These are phyloP conservation scores for Strix uralensis DNA, from an alignment of 2,113 vertebrate species.

Conservation along the genomic window DNA sequence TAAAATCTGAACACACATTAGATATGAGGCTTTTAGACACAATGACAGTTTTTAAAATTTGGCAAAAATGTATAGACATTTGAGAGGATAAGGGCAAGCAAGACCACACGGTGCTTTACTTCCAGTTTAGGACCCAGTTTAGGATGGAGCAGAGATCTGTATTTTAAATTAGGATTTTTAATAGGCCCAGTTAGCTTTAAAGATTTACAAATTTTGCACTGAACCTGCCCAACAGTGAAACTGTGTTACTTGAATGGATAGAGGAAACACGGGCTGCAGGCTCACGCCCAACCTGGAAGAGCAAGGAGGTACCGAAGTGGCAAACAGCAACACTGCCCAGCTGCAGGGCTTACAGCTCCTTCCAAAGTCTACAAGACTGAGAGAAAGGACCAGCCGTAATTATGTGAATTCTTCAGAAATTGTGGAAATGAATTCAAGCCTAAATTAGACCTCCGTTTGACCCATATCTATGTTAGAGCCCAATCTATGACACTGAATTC, in stretches of 20 bases:
- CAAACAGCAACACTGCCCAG: background rate
- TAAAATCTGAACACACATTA: background rate
- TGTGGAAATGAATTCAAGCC: background rate
- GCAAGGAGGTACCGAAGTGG: background rate
- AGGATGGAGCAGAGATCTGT: background rate
- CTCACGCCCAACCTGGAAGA: background rate
- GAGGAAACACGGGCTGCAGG: background rate
- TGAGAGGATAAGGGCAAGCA: background rate
- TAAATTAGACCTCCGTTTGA: background rate
- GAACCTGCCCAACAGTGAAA: background rate
- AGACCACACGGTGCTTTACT: rapidly evolving
- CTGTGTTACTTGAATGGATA: background rate
- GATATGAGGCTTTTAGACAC: background rate
- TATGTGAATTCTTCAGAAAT: background rate
- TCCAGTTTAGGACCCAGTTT: background rate
- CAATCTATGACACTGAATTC: background rate
- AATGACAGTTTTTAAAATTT: background rate
- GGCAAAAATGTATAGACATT: background rate
- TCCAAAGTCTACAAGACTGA: background rate
- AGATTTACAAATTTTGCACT: background rate
- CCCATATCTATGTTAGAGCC: background rate
- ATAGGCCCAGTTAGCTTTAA: background rate
- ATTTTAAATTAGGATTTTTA: background rate
- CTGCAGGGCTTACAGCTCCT: background rate
- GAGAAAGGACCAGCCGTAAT: background rate